Evolutionary conservation across 2,113 vertebrate genomes (phyloP), one percentile per base, ranked within the genome.

Genomic region (Serilophus lunatus): DNA sequence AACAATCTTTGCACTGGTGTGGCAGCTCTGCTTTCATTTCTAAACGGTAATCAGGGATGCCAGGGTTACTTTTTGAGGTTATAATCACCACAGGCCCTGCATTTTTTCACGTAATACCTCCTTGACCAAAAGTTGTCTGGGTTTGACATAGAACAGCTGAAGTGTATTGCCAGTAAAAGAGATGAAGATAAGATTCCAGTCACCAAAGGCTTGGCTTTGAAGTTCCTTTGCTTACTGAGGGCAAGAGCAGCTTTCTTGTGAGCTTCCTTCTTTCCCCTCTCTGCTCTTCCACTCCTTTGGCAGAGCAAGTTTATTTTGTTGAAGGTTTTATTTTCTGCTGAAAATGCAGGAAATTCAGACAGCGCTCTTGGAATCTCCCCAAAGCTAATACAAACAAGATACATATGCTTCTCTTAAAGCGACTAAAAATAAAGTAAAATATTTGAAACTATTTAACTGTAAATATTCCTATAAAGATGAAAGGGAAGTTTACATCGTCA

Each of bases 341-440:
- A 98, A 98, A 98, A 96, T 77, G 97, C 97, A 98, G 96, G 96
- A 98, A 98, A 98, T 98, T 97, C 96, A 97, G 96, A 95, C 93
- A 94, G 96, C 93, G 94, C 88, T 94, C 91, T 97, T 98, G 98
- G 97, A 98, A 98, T 95, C 65, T 76, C 92, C 95, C 97, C 97
- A 98, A 96, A 97, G 97, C 92, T 96, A 97, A 97, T 97, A 97
- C 97, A 98, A 98, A 97, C 95, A 97, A 98, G 95, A 98, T 97
- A 95, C 96, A 97, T 96, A 96, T 95, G 96, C 87, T 95, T 95
- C 96, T 98, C 95, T 90, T 96, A 96, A 97, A 97, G 95, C 86
- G 92, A 95, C 96, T 97, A 96, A 97, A 98, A 98, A 97, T 96
- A 97, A 95, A 95, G 47, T 69, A 95, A 98, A 97, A 97, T 42